A percentile compares a stretch with the other conserved stretches of the same genome.
Evolutionary conservation across 2,888 invertebrate genomes (phyloP).

Genomic region (Axea sp.): DNA sequence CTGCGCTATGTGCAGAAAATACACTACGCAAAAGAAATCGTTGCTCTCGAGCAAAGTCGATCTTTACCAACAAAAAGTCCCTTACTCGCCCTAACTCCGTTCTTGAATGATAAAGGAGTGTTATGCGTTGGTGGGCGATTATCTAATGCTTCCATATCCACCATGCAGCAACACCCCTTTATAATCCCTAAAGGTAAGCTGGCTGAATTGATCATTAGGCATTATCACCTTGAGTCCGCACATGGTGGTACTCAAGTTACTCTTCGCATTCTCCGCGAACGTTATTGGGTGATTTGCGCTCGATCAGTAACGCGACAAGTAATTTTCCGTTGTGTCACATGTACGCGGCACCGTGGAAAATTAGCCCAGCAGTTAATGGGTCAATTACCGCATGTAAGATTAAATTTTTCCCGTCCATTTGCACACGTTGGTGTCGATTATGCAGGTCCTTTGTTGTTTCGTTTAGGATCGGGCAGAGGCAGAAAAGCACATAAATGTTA

Average conservation of each 20-base stretch:
- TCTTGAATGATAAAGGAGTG: background rate
- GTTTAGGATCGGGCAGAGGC: background rate
- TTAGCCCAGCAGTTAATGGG: background rate
- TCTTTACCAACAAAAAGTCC: background rate
- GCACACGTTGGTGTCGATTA: background rate
- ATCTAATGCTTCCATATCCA: background rate
- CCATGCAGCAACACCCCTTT: background rate
- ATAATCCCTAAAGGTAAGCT: constrained; percentile 8
- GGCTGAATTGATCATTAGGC: background rate
- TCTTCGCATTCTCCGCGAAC: background rate
- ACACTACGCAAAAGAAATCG: background rate
- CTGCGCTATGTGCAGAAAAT: background rate
- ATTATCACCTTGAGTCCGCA: background rate
- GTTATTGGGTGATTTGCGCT: constrained; percentile 2
- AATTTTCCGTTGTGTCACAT: background rate
- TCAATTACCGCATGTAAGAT: background rate
- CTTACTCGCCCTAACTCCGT: background rate
- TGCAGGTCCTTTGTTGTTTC: background rate
- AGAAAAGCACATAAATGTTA: background rate
- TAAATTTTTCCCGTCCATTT: background rate
- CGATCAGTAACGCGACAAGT: background rate
- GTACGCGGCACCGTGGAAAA: background rate
- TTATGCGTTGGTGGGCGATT: constrained; percentile 3
- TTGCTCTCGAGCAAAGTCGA: background rate
- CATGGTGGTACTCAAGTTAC: background rate